These are phyloP conservation scores for Oligia latruncula DNA, from an alignment of 2,888 invertebrate species.

Conservation along the genomic window DNA sequence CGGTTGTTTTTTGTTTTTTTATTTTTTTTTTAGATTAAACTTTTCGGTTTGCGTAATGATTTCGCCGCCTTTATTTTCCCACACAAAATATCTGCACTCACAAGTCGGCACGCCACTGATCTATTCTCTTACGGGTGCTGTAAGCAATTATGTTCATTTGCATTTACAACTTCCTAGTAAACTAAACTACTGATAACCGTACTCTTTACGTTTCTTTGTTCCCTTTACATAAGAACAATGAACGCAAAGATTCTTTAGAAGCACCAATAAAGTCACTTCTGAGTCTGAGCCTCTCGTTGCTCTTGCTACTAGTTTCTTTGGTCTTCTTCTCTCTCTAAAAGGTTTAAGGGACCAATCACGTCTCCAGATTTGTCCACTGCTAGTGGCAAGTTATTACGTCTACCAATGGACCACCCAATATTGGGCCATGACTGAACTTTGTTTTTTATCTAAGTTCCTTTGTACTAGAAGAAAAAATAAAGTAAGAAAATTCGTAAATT, in stretches of 20 bases:
- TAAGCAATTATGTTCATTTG: slow-evolving; percentile 54
- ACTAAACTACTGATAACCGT: slow-evolving; percentile 39
- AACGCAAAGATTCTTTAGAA: not conserved
- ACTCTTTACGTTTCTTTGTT: slow-evolving; percentile 47
- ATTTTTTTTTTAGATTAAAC: not conserved
- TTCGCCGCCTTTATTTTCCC: not conserved
- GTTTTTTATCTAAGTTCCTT: not conserved
- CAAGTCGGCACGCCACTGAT: slow-evolving; percentile 8
- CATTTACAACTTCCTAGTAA: slow-evolving; percentile 54
- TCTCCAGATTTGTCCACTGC: not conserved
- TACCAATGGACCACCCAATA: not conserved
- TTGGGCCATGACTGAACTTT: not conserved
- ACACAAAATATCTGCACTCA: not conserved
- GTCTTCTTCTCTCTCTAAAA: not conserved
- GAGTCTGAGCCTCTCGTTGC: not conserved
- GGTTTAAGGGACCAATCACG: not conserved
- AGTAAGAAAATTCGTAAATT: too few species aligned
- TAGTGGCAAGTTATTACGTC: not conserved
- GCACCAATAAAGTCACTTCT: not conserved
- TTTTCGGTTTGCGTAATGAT: not conserved
- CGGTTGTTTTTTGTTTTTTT: too few species aligned
- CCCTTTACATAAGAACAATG: slow-evolving; percentile 2
- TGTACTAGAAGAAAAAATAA: too few species aligned
- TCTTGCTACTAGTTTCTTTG: not conserved
- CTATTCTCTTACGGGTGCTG: slow-evolving; percentile 25